A percentile compares a stretch with the other conserved stretches of the same genome.
Conservation (phyloP, 2,797 vertebrate genomes). For the Typhlichthys eigenmanni region DNA sequence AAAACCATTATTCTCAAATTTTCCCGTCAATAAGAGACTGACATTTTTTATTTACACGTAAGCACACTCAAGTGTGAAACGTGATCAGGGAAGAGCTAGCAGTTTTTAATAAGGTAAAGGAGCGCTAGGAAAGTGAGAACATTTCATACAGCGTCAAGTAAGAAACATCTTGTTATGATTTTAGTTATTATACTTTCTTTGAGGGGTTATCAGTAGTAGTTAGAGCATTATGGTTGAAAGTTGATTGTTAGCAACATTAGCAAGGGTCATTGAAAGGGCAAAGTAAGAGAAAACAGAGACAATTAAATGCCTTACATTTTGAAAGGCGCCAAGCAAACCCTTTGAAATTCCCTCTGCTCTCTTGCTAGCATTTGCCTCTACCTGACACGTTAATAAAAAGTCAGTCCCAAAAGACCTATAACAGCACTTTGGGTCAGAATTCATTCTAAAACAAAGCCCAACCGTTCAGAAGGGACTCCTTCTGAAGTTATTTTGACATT, state of each 20-base stretch:
- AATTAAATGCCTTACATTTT: constrained; percentile 59
- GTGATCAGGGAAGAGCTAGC: constrained; percentile 14
- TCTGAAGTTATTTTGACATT: neutral
- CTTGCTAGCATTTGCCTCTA: constrained; percentile 9
- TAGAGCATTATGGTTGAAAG: constrained; percentile 54
- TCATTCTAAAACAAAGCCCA: neutral
- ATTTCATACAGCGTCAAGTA: constrained; percentile 62
- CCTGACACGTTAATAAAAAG: neutral
- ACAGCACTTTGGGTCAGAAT: neutral
- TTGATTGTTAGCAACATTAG: constrained; percentile 17
- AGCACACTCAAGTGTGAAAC: constrained; percentile 10
- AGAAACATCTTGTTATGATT: constrained; percentile 68
- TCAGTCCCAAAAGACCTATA: neutral
- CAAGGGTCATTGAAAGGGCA: constrained; percentile 31
- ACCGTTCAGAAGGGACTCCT: neutral
- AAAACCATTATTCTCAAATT: constrained; percentile 28
- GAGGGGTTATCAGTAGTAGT: constrained; percentile 52
- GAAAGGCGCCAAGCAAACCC: constrained; percentile 49
- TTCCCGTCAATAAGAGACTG: constrained; percentile 18
- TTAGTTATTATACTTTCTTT: constrained; percentile 52
- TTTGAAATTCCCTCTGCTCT: constrained; percentile 54
- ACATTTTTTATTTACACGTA: constrained; percentile 31
- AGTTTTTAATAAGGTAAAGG: constrained; percentile 32
- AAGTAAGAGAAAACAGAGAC: constrained; percentile 28
- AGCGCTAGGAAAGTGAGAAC: constrained; percentile 41